Percentiles rank a stretch among this genome's conserved stretches.
These are phyloP conservation scores for Eurypyga helias DNA, from an alignment of 2,113 vertebrate species.

Conservation along the genomic window DNA sequence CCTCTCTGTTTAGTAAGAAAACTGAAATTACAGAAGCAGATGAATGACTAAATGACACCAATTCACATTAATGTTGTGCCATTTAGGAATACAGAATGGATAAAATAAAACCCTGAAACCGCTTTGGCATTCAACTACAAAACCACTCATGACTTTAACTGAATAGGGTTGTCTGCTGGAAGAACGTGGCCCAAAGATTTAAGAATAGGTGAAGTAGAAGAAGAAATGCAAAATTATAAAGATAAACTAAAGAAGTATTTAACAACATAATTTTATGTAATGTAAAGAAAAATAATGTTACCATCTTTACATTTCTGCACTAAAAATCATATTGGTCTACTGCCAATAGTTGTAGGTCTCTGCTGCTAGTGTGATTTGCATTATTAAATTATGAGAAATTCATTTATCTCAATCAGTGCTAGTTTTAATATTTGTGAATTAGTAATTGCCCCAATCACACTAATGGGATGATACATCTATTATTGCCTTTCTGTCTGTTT, in stretches of 20 bases:
- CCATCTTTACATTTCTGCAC: not conserved
- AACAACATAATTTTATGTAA: not conserved
- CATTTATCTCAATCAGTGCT: conserved; percentile 74
- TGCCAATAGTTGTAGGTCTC: not conserved
- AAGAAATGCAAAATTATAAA: not conserved
- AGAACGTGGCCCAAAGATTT: not conserved
- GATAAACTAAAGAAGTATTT: not conserved
- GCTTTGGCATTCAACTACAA: not conserved
- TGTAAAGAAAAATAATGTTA: not conserved
- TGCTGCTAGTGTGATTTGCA: conserved; percentile 27
- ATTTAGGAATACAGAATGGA: not conserved
- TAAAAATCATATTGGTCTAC: not conserved
- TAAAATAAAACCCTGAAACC: not conserved
- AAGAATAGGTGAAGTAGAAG: not conserved
- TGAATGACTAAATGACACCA: not conserved
- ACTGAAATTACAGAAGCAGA: not conserved
- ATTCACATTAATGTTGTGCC: not conserved
- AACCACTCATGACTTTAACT: not conserved
- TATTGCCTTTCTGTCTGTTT: conserved; percentile 69
- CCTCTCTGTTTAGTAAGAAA: not conserved
- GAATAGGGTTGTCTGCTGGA: not conserved
- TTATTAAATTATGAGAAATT: conserved; percentile 78
- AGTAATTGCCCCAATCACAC: conserved; percentile 56
- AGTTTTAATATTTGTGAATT: conserved; percentile 80
- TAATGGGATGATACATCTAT: conserved; percentile 66